Evolutionary conservation across 2,888 invertebrate genomes (phyloP).

Genomic region (Xylota segnis): DNA sequence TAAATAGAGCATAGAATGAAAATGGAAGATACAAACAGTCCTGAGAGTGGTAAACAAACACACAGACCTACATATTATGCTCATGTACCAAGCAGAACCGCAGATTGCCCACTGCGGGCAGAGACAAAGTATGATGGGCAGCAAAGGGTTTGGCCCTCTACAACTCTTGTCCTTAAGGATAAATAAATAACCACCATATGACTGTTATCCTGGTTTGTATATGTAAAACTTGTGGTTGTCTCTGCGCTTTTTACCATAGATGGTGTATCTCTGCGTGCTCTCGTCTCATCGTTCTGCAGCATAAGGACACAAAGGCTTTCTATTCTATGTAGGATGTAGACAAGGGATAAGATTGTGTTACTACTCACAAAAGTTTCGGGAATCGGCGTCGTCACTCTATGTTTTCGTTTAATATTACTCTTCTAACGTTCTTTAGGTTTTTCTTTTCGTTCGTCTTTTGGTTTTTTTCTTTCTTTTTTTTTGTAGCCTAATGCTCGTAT

Average conservation of each 20-base stretch:
- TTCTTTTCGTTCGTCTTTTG: not conserved
- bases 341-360: constrained; percentile 9
- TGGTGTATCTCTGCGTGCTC: constrained; percentile 9
- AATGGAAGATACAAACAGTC: constrained; percentile 50
- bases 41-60: constrained; percentile 34
- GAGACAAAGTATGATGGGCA: constrained; percentile 55
- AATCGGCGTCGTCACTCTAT: not conserved
- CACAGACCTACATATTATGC: constrained; percentile 23
- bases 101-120: constrained; percentile 25
- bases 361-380: not conserved
- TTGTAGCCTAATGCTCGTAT: not conserved
- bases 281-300: constrained; percentile 17
- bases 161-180: constrained; percentile 64
- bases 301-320: constrained; percentile 5
- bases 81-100: not conserved
- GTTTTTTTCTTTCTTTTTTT: not conserved
- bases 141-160: constrained; percentile 53
- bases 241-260: not conserved
- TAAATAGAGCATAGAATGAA: constrained; percentile 71
- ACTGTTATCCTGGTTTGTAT: constrained; percentile 41
- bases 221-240: constrained; percentile 40
- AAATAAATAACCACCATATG: constrained; percentile 63
- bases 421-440: not conserved
- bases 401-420: constrained; percentile 8
- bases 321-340: not conserved